Evolutionary conservation across 2,888 invertebrate genomes (phyloP), one percentile per base, ranked within the genome.

Genomic region (Aporophyla lueneburgensis): DNA sequence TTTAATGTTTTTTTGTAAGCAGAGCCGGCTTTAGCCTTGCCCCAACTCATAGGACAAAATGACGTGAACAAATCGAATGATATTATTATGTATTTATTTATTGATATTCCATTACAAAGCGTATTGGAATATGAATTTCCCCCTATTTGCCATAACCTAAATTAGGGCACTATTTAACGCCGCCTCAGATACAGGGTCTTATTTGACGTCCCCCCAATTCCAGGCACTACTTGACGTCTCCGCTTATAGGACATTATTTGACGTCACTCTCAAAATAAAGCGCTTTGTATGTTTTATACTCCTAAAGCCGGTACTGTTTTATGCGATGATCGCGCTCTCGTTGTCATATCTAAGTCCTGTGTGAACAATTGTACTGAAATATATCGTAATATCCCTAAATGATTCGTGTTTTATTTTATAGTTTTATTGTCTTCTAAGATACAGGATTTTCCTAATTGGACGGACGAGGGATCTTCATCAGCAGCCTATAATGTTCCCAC

Each of bases 261-360:
- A 43, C 27, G 12, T 4, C 7, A 24, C 43, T 27, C 9, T 14
- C 9, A 43, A 81, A 33, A 5, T 65, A 12, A n/a, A 33, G 24
- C 21, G 14, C 9, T 71, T 46, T n/a, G 24, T 61, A 33, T 66
- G 21, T 65, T 65, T 59, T 56, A 9, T 54, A 33, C 12, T 4
- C 1, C 65, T 80, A 74, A 85, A 85, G 72, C 85, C 87, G 83
- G 87, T 83, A 81, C 81, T 78, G 80, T 19, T 71, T 85, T 87
- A 84, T 88, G 92, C 93, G 93, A 92, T 88, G 91, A 93, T 87
- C 93, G 93, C 94, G 92, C 94, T 91, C 86, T 92, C 87, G 87
- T 91, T 91, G 91, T 93, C 94, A 94, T 94, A 94, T 94, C 94
- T 86, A 90, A 86, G 91, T 90, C 90, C 89, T 90, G 91, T 91